Conservation (phyloP, 2,797 vertebrate genomes). For the Myotis myotis region DNA sequence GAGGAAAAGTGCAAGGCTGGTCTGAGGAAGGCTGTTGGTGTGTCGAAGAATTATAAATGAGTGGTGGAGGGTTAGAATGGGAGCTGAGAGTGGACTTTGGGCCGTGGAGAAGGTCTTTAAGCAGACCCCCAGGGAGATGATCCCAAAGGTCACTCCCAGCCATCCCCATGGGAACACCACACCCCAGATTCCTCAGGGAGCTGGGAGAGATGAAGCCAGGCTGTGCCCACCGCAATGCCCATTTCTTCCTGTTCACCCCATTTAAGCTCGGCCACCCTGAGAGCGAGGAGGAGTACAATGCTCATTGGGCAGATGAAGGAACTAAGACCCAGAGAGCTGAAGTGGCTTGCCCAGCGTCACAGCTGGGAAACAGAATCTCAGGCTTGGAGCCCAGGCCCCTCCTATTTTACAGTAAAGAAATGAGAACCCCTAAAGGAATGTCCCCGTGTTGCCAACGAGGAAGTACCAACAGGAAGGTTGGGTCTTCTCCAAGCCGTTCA, state of each 20-base stretch:
- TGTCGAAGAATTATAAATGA: background rate
- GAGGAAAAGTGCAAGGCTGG: background rate
- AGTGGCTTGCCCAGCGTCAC: background rate
- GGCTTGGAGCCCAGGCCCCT: background rate
- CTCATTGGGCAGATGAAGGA: background rate
- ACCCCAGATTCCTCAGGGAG: background rate
- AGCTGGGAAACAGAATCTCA: constrained; percentile 10
- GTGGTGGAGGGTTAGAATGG: background rate
- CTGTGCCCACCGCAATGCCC: background rate
- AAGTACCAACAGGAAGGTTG: constrained; percentile 16
- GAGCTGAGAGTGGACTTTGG: background rate
- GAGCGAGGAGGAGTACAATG: background rate
- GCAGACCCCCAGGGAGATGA: background rate
- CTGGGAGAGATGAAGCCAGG: background rate
- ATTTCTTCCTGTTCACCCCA: background rate
- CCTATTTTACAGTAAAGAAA: background rate
- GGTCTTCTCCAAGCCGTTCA: background rate
- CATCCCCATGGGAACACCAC: background rate
- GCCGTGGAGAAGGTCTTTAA: background rate
- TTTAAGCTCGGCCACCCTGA: background rate
- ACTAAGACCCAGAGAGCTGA: background rate
- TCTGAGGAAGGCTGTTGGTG: background rate
- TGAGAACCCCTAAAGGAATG: background rate
- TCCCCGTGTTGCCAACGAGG: constrained; percentile 13
- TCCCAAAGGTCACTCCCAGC: background rate